phyloP scores from a whole-genome alignment of 2,888 invertebrate genomes.

The Trimorus sp. region DNA sequence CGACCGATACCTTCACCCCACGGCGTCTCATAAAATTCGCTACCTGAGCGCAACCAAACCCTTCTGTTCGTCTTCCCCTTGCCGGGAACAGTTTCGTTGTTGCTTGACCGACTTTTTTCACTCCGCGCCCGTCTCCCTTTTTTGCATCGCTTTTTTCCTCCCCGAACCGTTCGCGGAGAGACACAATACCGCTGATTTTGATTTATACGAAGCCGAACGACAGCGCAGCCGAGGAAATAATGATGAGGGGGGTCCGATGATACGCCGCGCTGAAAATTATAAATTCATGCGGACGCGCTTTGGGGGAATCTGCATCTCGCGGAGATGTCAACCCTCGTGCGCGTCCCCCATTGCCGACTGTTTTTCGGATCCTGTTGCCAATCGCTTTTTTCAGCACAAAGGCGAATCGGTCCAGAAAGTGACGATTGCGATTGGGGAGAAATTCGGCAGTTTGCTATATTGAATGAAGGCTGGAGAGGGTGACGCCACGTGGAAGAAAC shows the following conservation, averaged over 20 bases:
- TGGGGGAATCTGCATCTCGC: conserved; percentile 73
- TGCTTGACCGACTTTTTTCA: conserved; percentile 81
- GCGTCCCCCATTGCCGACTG: conserved; percentile 39
- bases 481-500: no score
- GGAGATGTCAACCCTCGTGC: conserved; percentile 61
- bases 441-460: no score
- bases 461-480: no score
- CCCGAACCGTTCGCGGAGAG: conserved; percentile 52
- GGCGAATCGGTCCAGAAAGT: no score
- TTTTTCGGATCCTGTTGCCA: conserved; percentile 21
- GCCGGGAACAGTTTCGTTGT: conserved; percentile 73
- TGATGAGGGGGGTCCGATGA: conserved; percentile 66
- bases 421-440: no score
- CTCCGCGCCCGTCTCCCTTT: conserved; percentile 33
- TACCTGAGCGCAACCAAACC: conserved; percentile 78
- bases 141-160: conserved; percentile 61
- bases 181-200: conserved; percentile 81
- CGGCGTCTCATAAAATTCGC: conserved; percentile 70
- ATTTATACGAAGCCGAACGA: conserved; percentile 81
- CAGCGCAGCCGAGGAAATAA: conserved; percentile 73
- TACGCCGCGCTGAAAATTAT: conserved; percentile 78
- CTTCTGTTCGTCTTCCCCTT: conserved; percentile 59
- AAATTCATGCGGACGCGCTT: conserved; percentile 77
- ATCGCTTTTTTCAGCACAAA: no score
- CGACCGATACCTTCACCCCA: conserved; percentile 76